Conservation (phyloP, 1,140 invertebrate species). For the Drosophila sulfurigaster region DNA sequence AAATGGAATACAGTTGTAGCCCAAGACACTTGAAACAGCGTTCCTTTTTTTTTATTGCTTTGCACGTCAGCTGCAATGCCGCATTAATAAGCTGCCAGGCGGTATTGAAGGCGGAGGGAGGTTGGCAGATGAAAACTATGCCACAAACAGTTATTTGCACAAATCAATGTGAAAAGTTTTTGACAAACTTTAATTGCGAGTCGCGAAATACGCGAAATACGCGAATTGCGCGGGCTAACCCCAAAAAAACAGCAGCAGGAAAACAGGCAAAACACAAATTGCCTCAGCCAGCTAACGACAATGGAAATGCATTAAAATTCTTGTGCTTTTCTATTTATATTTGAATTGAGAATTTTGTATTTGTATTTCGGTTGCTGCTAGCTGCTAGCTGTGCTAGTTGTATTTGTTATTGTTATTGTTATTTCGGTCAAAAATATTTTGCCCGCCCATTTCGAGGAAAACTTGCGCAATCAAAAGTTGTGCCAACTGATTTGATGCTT, state of each 20-base stretch:
- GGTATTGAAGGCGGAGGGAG: not conserved
- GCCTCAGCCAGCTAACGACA: conserved; percentile 37
- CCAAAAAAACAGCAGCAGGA: not conserved
- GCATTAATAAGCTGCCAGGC: conserved; percentile 53
- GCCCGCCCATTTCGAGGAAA: conserved; percentile 43
- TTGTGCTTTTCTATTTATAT: conserved; percentile 31
- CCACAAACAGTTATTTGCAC: conserved; percentile 71
- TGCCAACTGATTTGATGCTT: conserved; percentile 70
- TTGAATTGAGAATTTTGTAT: conserved; percentile 4
- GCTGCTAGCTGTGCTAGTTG: not conserved
- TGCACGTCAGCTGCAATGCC: not conserved
- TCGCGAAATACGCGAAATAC: conserved; percentile 34
- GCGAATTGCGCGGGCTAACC: not conserved
- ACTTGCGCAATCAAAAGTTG: conserved; percentile 81
- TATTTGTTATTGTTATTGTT: conserved; percentile 49
- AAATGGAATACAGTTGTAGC: conserved; percentile 27
- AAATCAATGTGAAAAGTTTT: conserved; percentile 78
- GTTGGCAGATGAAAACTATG: conserved; percentile 58
- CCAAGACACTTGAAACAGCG: conserved; percentile 30
- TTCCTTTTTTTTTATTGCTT: not conserved
- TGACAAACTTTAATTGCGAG: conserved; percentile 74
- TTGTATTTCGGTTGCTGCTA: conserved; percentile 35
- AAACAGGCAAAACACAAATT: conserved; percentile 9
- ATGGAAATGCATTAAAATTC: conserved; percentile 78
- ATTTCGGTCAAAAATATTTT: conserved; percentile 66